phyloP scores from a whole-genome alignment of 2,888 invertebrate species.

The Taphrorychus bicolor region DNA sequence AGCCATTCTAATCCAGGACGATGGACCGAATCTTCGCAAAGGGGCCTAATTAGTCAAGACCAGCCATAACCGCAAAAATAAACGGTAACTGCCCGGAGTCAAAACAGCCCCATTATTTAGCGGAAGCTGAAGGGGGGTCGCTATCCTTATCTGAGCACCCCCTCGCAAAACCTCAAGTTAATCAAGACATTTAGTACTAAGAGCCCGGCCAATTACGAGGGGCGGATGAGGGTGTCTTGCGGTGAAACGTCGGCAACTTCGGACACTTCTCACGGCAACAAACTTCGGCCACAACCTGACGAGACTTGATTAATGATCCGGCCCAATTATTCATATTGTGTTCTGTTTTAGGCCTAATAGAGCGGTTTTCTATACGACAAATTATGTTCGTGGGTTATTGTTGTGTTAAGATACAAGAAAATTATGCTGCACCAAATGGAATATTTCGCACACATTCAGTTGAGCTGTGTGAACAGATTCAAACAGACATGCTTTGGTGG shows the following conservation, averaged over 20 bases:
- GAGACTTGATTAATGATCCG: conserved; percentile 20
- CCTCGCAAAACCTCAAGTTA: conserved; percentile 36
- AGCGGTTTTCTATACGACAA: neutral
- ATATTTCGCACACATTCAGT: too few relatives aligned
- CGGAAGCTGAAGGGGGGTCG: conserved; percentile 16
- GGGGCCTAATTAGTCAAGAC: conserved; percentile 13
- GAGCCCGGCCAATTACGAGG: conserved; percentile 36
- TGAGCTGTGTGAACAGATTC: too few relatives aligned
- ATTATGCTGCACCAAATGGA: too few relatives aligned
- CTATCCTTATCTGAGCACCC: conserved; percentile 23
- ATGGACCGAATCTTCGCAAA: neutral
- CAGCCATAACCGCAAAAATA: conserved; percentile 21
- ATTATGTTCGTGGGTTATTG: too few relatives aligned
- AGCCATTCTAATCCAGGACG: neutral
- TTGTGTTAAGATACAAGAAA: too few relatives aligned
- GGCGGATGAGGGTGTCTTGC: conserved; percentile 28
- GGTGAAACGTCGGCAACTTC: conserved; percentile 30
- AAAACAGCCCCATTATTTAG: conserved; percentile 22
- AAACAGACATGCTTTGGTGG: too few relatives aligned
- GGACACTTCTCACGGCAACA: conserved; percentile 22
- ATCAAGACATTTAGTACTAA: conserved; percentile 39
- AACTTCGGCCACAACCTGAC: conserved; percentile 25
- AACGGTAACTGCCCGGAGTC: conserved; percentile 13
- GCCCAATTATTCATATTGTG: conserved; percentile 8
- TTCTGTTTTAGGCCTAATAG: neutral